Evolutionary conservation across 1,140 invertebrate species (phyloP), one percentile per base, ranked within the genome.

Genomic region (Dufourea novaeangliae): DNA sequence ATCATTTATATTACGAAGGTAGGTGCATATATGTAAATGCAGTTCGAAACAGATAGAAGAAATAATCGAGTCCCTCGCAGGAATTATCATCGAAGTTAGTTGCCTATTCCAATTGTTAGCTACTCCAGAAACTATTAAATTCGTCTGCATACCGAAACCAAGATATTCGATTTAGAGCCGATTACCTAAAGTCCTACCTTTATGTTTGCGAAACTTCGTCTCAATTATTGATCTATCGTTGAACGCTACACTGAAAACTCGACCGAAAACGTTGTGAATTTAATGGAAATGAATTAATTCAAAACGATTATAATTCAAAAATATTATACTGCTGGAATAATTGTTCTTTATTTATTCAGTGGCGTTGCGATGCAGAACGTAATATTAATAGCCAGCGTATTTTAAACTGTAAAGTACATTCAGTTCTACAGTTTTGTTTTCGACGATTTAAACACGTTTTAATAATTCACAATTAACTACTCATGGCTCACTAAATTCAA

Each of bases 11-110:
- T n/a, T n/a, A n/a, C n/a, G n/a, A n/a, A n/a, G n/a, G n/a, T n/a
- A n/a, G n/a, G n/a, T n/a, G n/a, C n/a, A n/a, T n/a, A n/a, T n/a
- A n/a, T n/a, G n/a, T n/a, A n/a, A n/a, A n/a, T n/a, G n/a, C 37
- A 14, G 34, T 41, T 62, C 59, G 37, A 25, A 62, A 34, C n/a
- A 41, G 6, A 32, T 8, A 6, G 59, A 66, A 66, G 63, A 66
- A 66, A 46, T 66, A 66, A 66, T 66, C 27, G 46, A 66, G n/a
- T 66, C 20, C 27, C 50, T 32, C 25, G 41, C 1, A 46, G 41
- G 32, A 50, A 66, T 66, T 66, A 66, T 66, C 20, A 32, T 27
- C 41, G 3, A 66, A 66, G 63, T 66, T 66, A 46, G 59, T 39
- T 62, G n/a, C 63, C 41, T 32, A n/a, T 50, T 66, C 41, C 32